Conservation (phyloP, 2,113 vertebrate genomes). For the Oenanthe melanoleuca region DNA sequence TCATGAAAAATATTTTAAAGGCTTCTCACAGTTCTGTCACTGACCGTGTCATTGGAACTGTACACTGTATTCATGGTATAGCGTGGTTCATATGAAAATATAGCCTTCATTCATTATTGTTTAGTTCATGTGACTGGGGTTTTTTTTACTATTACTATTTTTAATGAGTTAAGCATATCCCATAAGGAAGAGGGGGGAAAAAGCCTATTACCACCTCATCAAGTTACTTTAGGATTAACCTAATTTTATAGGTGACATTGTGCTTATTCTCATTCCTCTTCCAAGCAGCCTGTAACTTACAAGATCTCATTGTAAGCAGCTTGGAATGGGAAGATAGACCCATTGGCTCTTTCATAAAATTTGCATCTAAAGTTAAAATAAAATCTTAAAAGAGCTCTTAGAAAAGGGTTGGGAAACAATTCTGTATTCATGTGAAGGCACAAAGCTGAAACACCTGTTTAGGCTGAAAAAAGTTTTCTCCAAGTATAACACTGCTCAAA, state of each 20-base stretch:
- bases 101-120: neutral
- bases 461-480: conserved; percentile 76
- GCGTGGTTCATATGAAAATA: neutral
- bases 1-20: neutral
- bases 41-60: neutral
- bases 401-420: neutral
- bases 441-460: conserved; percentile 65
- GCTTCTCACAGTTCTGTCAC: neutral
- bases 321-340: neutral
- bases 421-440: conserved; percentile 2
- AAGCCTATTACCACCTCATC: neutral
- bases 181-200: neutral
- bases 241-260: conserved; percentile 33
- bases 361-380: conserved; percentile 16
- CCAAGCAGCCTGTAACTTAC: neutral
- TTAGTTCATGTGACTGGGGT: neutral
- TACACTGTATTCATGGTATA: neutral
- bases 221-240: conserved; percentile 25
- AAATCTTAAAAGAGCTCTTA: conserved; percentile 12
- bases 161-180: neutral
- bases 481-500: conserved; percentile 72
- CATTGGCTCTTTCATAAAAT: neutral
- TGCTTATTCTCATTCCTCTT: neutral
- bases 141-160: neutral
- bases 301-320: neutral